Conservation (phyloP, 2,113 vertebrate genomes). For the Ciconia stormi region DNA sequence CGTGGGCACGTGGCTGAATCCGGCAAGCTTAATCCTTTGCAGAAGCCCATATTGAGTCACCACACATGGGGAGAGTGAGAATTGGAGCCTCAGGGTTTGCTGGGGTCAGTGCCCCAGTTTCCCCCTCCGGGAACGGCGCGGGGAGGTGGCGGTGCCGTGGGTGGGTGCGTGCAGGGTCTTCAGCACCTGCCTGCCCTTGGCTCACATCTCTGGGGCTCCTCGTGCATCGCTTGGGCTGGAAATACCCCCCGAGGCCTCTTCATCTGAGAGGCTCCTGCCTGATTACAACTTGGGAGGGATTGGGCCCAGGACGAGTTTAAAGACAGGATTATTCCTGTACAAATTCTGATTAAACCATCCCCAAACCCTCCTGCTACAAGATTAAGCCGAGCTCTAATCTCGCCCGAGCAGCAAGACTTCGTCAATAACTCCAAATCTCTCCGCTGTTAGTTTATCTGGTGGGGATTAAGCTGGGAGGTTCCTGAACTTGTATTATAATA, state of each 20-base stretch:
- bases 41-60: neutral
- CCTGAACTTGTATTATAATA: slow-evolving; percentile 22
- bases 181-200: neutral
- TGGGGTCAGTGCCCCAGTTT: neutral
- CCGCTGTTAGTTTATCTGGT: slow-evolving; percentile 58
- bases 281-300: slow-evolving; percentile 40
- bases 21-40: neutral
- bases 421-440: slow-evolving; percentile 59
- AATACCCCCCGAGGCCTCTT: neutral
- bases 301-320: slow-evolving; percentile 52
- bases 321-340: slow-evolving; percentile 69
- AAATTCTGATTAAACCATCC: slow-evolving; percentile 70
- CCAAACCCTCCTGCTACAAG: slow-evolving; percentile 40
- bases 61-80: rapidly evolving
- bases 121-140: neutral
- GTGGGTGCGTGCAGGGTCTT: rapidly evolving
- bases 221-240: neutral
- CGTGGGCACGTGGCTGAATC: rapidly evolving
- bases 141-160: too few relatives aligned
- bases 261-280: neutral
- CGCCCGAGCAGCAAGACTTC: slow-evolving; percentile 42
- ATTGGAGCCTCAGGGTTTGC: rapidly evolving
- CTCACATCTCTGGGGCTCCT: neutral
- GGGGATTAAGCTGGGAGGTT: slow-evolving; percentile 49
- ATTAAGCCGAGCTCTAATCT: slow-evolving; percentile 66